Conservation (phyloP, 2,797 vertebrate genomes). For the Chromis chromis region DNA sequence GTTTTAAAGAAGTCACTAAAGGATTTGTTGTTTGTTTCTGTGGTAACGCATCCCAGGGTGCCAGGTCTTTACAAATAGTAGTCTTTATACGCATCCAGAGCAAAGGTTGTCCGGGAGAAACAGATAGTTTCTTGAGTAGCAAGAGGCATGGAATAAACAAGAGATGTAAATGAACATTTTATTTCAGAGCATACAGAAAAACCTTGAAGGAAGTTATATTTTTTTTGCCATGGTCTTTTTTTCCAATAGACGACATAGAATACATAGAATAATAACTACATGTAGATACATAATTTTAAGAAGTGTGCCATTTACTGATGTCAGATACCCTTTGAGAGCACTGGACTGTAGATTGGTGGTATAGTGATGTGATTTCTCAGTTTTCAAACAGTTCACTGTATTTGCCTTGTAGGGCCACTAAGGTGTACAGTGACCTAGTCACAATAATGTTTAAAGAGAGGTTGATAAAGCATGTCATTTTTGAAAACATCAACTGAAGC, state of each 20-base stretch:
- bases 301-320: neutral
- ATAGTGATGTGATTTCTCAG: slow-evolving; percentile 1
- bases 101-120: slow-evolving; percentile 42
- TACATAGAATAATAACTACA: neutral
- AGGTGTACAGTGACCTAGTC: slow-evolving; percentile 1
- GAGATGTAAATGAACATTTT: slow-evolving; percentile 24
- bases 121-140: slow-evolving; percentile 31
- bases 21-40: slow-evolving; percentile 47
- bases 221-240: no score
- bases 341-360: neutral
- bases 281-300: neutral
- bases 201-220: neutral
- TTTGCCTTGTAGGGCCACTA: neutral
- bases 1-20: slow-evolving; percentile 34
- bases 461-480: neutral
- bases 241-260: no score
- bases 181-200: slow-evolving; percentile 16
- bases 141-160: slow-evolving; percentile 11
- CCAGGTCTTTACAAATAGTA: slow-evolving; percentile 50
- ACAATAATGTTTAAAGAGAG: neutral
- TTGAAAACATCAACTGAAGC: neutral
- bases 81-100: slow-evolving; percentile 33
- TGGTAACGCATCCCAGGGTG: slow-evolving; percentile 44
- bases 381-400: neutral
- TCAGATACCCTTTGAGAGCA: neutral